These are phyloP conservation scores for Lemur catta DNA, from an alignment of 2,797 vertebrate species.

Conservation along the genomic window DNA sequence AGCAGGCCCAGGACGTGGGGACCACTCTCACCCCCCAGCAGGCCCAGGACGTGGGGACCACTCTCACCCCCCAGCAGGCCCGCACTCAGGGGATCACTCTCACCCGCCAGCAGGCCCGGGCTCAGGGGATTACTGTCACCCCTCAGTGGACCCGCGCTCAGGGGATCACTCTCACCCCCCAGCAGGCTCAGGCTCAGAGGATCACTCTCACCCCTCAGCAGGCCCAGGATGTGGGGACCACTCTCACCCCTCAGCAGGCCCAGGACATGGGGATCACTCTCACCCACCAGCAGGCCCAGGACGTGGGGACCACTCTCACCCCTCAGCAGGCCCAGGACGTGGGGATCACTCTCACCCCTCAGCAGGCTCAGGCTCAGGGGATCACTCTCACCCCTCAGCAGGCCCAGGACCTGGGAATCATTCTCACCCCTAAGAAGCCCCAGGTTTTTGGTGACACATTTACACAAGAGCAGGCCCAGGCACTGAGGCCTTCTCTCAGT, in stretches of 20 bases:
- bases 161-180: rapidly evolving
- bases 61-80: rapidly evolving
- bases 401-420: rapidly evolving
- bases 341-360: neutral
- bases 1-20: rapidly evolving
- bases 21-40: rapidly evolving
- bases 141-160: rapidly evolving
- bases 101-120: rapidly evolving
- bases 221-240: rapidly evolving
- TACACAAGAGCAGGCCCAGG: neutral
- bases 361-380: neutral
- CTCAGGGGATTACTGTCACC: rapidly evolving
- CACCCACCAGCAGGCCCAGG: neutral
- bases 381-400: neutral
- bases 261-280: rapidly evolving
- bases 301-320: rapidly evolving
- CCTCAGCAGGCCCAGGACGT: neutral
- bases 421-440: neutral
- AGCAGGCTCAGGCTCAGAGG: rapidly evolving
- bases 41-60: rapidly evolving
- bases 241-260: rapidly evolving
- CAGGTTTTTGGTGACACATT: neutral
- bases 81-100: rapidly evolving
- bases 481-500: rapidly evolving
- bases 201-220: rapidly evolving